A percentile compares a stretch with the other conserved stretches of the same genome.
These are phyloP conservation scores for Eulithis prunata DNA, from an alignment of 2,888 invertebrate species.

Conservation along the genomic window DNA sequence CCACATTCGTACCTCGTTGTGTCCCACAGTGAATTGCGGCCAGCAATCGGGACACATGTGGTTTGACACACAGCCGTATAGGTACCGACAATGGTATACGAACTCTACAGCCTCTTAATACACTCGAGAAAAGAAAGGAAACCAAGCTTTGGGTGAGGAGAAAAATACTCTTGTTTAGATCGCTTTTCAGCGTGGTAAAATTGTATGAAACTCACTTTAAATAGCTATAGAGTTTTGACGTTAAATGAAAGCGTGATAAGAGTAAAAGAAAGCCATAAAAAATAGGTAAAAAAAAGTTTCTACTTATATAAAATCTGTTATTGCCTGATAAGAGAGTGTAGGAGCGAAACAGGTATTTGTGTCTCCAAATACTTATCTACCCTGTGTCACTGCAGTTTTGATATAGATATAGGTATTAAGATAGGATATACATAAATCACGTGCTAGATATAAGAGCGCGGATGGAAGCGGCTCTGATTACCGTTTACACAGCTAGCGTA, in stretches of 20 bases:
- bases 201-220: no score
- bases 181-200: no score
- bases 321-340: no score
- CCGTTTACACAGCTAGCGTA: slow-evolving; percentile 38
- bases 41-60: slow-evolving; percentile 53
- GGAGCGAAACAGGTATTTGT: no score
- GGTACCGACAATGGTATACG: slow-evolving; percentile 5
- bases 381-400: no score
- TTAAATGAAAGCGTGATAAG: no score
- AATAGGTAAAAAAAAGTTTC: no score
- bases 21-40: slow-evolving; percentile 39
- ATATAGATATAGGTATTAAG: not conserved
- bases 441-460: slow-evolving; percentile 10
- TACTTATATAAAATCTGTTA: no score
- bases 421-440: slow-evolving; percentile 16
- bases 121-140: slow-evolving; percentile 8
- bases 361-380: no score
- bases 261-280: no score
- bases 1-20: slow-evolving; percentile 32
- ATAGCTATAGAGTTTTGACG: no score
- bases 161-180: not conserved
- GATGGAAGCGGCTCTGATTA: slow-evolving; percentile 35
- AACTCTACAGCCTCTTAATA: slow-evolving; percentile 13
- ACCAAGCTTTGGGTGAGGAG: not conserved
- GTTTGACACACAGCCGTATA: slow-evolving; percentile 44